Percentiles rank a stretch among this genome's conserved stretches.
phyloP scores from a whole-genome alignment of 2,113 vertebrate species.

The Oxygymnocypris stewartii region DNA sequence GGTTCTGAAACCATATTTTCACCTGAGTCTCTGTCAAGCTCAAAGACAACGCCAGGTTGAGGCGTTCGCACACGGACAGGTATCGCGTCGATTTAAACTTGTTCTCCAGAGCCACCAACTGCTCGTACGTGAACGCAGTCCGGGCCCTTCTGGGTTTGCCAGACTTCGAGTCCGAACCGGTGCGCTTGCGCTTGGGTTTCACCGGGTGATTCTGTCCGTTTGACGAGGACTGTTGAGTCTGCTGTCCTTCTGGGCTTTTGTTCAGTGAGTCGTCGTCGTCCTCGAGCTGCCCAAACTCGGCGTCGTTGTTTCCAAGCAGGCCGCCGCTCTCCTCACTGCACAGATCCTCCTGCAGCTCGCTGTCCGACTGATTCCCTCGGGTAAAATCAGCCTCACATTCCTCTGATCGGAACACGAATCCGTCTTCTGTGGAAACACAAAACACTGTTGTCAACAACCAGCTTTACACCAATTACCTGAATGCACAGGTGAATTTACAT shows the following conservation, averaged over 20 bases:
- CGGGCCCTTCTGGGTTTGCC: slow-evolving; percentile 90
- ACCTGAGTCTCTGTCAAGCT: slow-evolving; percentile 93
- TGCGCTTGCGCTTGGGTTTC: slow-evolving; percentile 89
- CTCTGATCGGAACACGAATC: slow-evolving; percentile 77
- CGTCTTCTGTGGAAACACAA: slow-evolving; percentile 70
- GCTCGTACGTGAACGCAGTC: slow-evolving; percentile 95
- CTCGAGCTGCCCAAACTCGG: slow-evolving; percentile 67
- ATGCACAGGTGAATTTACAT: background rate
- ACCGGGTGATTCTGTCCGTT: slow-evolving; percentile 62
- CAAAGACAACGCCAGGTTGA: slow-evolving; percentile 89
- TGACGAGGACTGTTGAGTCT: slow-evolving; percentile 49
- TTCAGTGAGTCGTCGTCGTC: slow-evolving; percentile 65
- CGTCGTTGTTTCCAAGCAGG: slow-evolving; percentile 63
- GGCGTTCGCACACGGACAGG: slow-evolving; percentile 90
- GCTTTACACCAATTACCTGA: background rate
- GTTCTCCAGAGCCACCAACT: slow-evolving; percentile 94
- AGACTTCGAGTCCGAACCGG: slow-evolving; percentile 90
- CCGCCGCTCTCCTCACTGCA: slow-evolving; percentile 82
- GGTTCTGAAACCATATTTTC: slow-evolving; percentile 96
- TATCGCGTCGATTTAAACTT: slow-evolving; percentile 95
- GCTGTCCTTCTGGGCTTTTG: slow-evolving; percentile 65
- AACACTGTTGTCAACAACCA: background rate
- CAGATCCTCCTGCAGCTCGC: slow-evolving; percentile 77
- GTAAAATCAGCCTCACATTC: slow-evolving; percentile 74
- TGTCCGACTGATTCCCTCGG: slow-evolving; percentile 74